phyloP scores from a whole-genome alignment of 2,797 vertebrate genomes.

The Coreius guichenoti region DNA sequence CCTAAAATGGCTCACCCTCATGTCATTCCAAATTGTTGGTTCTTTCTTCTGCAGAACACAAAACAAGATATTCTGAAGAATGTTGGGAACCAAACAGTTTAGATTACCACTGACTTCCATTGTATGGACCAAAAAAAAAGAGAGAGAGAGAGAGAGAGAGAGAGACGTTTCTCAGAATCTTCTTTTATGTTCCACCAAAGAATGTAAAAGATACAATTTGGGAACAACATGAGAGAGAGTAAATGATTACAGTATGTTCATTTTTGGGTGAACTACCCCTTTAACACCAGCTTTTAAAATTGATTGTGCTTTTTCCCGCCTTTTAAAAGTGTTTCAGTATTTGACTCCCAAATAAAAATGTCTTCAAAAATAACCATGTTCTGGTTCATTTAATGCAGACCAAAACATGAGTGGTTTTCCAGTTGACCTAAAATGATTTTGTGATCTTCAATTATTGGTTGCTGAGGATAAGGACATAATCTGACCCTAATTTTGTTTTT shows the following conservation, averaged over 20 bases:
- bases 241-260: neutral
- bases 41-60: neutral
- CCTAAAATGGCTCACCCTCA: neutral
- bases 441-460: conserved; percentile 16
- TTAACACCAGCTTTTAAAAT: neutral
- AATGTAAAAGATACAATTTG: neutral
- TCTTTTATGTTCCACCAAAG: neutral
- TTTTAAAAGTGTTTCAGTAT: neutral
- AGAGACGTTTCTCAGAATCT: neutral
- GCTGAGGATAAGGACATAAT: conserved; percentile 24
- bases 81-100: neutral
- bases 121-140: neutral
- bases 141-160: neutral
- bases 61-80: neutral
- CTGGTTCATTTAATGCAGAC: neutral
- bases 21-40: neutral
- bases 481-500: conserved; percentile 31
- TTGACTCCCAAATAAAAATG: neutral
- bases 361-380: neutral
- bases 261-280: neutral
- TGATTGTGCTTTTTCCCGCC: neutral
- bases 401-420: neutral
- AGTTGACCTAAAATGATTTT: neutral
- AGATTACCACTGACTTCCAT: neutral
- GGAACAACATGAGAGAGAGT: neutral